A percentile compares a stretch with the other conserved stretches of the same genome.
Conservation (phyloP, 1,140 invertebrate species). For the Notospermus geniculatus region DNA sequence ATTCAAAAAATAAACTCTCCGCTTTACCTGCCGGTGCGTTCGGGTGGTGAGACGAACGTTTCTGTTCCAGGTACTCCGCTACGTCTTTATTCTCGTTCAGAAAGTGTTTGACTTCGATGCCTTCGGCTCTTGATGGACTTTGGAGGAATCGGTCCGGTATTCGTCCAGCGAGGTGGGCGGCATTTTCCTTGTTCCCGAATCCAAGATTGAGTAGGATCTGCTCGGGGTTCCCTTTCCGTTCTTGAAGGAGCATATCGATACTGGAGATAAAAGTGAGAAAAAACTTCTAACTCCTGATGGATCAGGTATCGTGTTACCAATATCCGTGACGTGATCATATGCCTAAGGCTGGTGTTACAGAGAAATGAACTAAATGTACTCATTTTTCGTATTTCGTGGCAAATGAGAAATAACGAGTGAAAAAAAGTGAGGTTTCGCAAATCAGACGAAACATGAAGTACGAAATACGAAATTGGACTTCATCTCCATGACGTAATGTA, state of each 20-base stretch:
- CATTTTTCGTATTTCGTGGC: too few species aligned
- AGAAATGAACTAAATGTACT: too few species aligned
- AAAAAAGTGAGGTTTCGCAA: too few species aligned
- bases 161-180: background rate
- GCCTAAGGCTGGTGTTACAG: too few species aligned
- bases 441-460: too few species aligned
- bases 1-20: constrained; percentile 1
- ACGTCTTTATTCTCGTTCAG: background rate
- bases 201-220: constrained; percentile 6
- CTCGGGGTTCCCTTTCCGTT: constrained; percentile 7
- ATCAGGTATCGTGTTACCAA: too few species aligned
- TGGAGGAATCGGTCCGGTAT: background rate
- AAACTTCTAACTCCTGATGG: too few species aligned
- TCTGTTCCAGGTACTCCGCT: constrained; percentile 5
- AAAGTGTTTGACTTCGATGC: background rate
- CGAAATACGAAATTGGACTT: too few species aligned
- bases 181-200: background rate
- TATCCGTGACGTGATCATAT: too few species aligned
- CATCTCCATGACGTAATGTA: too few species aligned
- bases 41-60: background rate
- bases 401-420: too few species aligned
- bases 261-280: background rate
- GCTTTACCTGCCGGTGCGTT: constrained; percentile 7
- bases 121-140: background rate
- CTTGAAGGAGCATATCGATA: background rate